phyloP scores from a whole-genome alignment of 1,140 invertebrate species.

The Eupeodes corollae region DNA sequence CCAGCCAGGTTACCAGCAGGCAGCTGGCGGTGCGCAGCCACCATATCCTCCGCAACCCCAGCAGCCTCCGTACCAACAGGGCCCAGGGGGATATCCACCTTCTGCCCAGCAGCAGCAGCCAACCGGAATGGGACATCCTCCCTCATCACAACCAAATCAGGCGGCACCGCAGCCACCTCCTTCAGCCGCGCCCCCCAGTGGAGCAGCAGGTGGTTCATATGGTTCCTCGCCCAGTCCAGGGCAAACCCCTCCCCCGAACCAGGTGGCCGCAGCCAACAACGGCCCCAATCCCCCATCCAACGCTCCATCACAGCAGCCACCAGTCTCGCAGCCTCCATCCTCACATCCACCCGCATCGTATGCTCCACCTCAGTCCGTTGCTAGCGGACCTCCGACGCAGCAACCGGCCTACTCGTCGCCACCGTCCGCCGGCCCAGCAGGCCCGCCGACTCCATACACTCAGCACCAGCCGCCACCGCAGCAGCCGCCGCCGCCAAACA shows the following conservation, averaged over 20 bases:
- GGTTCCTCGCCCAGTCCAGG: constrained; percentile 28
- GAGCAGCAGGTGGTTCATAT: constrained; percentile 20
- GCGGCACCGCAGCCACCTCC: constrained; percentile 9
- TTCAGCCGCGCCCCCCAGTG: background rate
- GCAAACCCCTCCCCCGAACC: constrained; percentile 28
- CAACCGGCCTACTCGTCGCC: constrained; percentile 6
- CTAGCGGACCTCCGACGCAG: constrained; percentile 15
- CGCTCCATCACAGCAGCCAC: constrained; percentile 9
- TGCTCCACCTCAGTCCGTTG: constrained; percentile 23
- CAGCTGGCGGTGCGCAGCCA: constrained; percentile 20
- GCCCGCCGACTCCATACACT: constrained; percentile 3
- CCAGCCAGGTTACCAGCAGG: constrained; percentile 11
- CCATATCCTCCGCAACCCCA: constrained; percentile 15
- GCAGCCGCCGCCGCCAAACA: constrained; percentile 17
- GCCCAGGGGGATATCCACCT: constrained; percentile 13
- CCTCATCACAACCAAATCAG: constrained; percentile 7
- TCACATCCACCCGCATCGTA: constrained; percentile 23
- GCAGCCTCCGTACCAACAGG: constrained; percentile 20
- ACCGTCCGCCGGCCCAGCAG: constrained; percentile 20
- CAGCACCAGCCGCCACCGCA: constrained; percentile 6
- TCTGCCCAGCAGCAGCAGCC: constrained; percentile 6
- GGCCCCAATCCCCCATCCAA: constrained; percentile 13
- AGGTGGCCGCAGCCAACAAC: constrained; percentile 22
- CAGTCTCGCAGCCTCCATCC: constrained; percentile 8
- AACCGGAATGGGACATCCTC: constrained; percentile 8